Base-by-base conservation (phyloP, 2,888 invertebrate genomes). In the Tricholauxania praeusta region DNA sequence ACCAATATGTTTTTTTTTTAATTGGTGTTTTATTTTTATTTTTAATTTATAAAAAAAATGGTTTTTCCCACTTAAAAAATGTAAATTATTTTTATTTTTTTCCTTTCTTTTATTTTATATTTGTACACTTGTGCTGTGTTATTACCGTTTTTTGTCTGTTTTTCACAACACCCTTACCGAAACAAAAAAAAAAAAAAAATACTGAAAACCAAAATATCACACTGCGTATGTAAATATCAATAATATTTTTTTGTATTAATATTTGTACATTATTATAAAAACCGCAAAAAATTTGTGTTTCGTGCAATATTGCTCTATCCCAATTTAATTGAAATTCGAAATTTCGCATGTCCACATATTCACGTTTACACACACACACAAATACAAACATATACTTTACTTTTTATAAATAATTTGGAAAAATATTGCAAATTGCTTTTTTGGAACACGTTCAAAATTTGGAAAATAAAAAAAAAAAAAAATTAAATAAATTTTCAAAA, bases 401-500 rank as follows among this genome's bases (percentile, higher is more conserved):
- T 17, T 19, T 51, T 2, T 57, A 64, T 17, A 49, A 63, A 55
- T 12, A 57, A 62, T 49, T 62, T 28, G 51, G n/a, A 52, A 59
- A 63, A n/a, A 49, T 22, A 64, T 66, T 78, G 74, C 64, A 78
- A 80, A 82, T 79, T 75, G 77, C 77, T 76, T 82, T 78, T 74
- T 82, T 82, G 82, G 81, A 78, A 76, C 72, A 77, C 74, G 72
- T 71, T 75, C 77, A 81, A 80, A 78, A 74, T 74, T 71, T 63
- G 10, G 10, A 39, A 75, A 72, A 76, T 68, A 73, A 64, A 59
- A 52, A 64, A 68, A 68, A 63, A 71, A 39, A 57, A 53, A 71
- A 49, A 10, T 3, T 1, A 22, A 47, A 14, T 53, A 69, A 28
- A 5, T 28, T 57, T 28, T 10, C 12, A 39, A 52, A 68, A 53